Base-by-base conservation (phyloP, 2,888 invertebrate genomes). In the Chalcosyrphus nemorum region DNA sequence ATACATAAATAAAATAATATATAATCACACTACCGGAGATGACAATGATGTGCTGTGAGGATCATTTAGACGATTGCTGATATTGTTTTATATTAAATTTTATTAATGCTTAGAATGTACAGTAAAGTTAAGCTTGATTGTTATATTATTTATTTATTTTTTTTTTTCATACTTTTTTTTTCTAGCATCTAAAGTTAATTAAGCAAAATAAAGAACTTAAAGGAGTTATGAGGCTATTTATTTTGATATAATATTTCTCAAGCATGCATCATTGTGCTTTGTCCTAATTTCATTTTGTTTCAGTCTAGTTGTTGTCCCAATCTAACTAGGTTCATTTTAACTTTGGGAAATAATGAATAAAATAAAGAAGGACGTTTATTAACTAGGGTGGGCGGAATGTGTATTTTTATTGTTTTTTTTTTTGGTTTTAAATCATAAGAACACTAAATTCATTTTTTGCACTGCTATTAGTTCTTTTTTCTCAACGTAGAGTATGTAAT, bases 81-180 rank as follows among this genome's bases (percentile, higher is more conserved):
- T 66, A 32, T 54, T 77, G 38, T 76, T 57, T 32, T 50, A 38
- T 63, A 43, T 45, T 72, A n/a, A 52, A 24, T 54, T 38, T 41
- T 24, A 35, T 50, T 63, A 45, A 21, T 47, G 7, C 24, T 56
- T 50, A 56, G 32, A 65, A 45, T 78, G 63, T 81, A 71, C 24
- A 76, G 57, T 81, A 74, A 47, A 29, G 21, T 45, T 81, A 81
- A 81, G 76, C 59, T 71, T 15, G 27, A 27, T 71, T 71, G 61
- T 82, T 82, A 72, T 74, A 77, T 56, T 82, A 72, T 82, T 77
- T 75, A 75, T 81, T 77, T 61, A n/a, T n/a, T 70, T 27, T 72
- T 87, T 86, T 50, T 76, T 72, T 87, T 78, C 29, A 29, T 13
- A 13, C 74, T 84, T 74, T 71, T 66, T 27, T 21, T 32, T 32